Evolutionary conservation across 2,797 vertebrate species (phyloP).

Genomic region (Phataginus tetradactyla): DNA sequence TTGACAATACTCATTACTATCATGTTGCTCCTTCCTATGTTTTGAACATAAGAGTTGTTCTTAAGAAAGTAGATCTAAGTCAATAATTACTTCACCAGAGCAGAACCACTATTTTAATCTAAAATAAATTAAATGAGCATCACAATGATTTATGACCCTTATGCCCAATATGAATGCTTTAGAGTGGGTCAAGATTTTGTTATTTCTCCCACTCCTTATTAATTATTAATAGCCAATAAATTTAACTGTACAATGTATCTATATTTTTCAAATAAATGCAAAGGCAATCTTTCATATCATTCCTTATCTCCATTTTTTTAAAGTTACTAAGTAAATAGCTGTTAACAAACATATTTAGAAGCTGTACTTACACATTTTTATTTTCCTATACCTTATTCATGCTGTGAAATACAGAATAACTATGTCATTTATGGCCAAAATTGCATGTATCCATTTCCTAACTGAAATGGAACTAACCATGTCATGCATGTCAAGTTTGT

Average conservation of each 20-base stretch:
- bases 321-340: background rate
- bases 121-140: slow-evolving; percentile 23
- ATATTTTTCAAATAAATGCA: slow-evolving; percentile 15
- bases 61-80: background rate
- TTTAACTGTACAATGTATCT: background rate
- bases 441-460: background rate
- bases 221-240: background rate
- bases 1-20: slow-evolving; percentile 68
- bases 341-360: background rate
- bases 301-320: background rate
- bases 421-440: background rate
- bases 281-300: background rate
- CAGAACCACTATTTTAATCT: background rate
- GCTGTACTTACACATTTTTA: background rate
- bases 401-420: background rate
- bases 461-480: background rate
- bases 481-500: background rate
- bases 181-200: background rate
- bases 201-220: background rate
- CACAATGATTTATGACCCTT: background rate
- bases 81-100: background rate
- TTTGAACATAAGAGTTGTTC: background rate
- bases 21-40: slow-evolving; percentile 17
- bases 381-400: background rate
- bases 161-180: background rate